Evolutionary conservation across 2,797 vertebrate species (phyloP), one percentile per base, ranked within the genome.

Genomic region (Sebastolobus alascanus): DNA sequence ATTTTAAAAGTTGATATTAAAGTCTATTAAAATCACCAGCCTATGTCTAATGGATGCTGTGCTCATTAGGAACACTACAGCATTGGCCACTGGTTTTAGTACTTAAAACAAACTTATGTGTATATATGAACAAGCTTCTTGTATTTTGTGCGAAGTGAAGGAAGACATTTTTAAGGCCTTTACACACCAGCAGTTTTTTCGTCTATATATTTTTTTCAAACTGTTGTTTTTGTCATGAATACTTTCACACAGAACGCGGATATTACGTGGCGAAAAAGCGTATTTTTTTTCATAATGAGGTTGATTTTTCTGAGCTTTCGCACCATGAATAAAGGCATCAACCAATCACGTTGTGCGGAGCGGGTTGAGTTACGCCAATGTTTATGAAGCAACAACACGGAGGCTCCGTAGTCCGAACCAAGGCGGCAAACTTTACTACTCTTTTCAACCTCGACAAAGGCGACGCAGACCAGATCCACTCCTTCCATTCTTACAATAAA

Each of bases 1-100:
- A 16, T 37, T 59, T 72, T 35, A 56, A 72, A 73, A 4, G 59
- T 33, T 68, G 22, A 69, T 16, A 55, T 67, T 75, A 35, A 61
- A 56, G 59, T 77, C 22, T 29, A 27, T 60, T 38, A 33, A 70
- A 63, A 58, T 64, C 12, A 4, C 73, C 35, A 58, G 16, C 31
- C 22, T 16, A 12, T 56, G 25, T 46, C 27, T 29, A 59, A 61
- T 46, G 18, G 16, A 63, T 59, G 12, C 4, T 35, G 46, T 13
- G 13, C 27, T 71, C 20, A 43, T 68, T 55, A 43, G 25, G 18
- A 63, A 38, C 35, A 79, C 59, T 46, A n/a, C 63, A 68, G 6
- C 5, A 14, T 4, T 13, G 4, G 4, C 16, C 14, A 33, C 46
- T 50, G 33, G 16, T 52, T 65, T 52, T 27, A 61, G 13, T 33